Base-by-base conservation (phyloP, 64 coral and sea anemone species). In the Montipora cactus region DNA sequence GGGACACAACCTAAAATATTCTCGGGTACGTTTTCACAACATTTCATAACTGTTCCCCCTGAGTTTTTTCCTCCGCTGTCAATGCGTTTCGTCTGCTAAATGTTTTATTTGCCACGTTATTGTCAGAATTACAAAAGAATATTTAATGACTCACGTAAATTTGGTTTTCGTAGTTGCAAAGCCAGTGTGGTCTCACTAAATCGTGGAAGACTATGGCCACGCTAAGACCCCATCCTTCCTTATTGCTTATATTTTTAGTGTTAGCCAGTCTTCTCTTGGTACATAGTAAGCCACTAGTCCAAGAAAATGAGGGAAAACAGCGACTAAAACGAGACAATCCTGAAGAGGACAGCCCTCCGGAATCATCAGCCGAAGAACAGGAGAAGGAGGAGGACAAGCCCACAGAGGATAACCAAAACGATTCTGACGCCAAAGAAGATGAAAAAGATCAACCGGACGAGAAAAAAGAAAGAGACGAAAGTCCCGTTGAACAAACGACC, bases 91-190 rank as follows among this genome's bases (percentile, higher is more conserved):
- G 64, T 86, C 64, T 86, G 5, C n/a, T 86, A 50, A 93, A 96
- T 96, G 90, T 93, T 98, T 98, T 90, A 98, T 98, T 90, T 77
- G 96, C 87, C 96, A 95, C 96, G 90, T 98, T 81, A 74, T 89
- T 72, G 77, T 51, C 46, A 49, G 10, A 67, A 89, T 98, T 69
- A 98, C 89, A 93, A 95, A 95, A 98, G 94, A 98, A 98, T 98
- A 89, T 85, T 52, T 95, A 98, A 98, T 98, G 75, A 87, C 62
- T 98, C 79, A 95, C 78, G 90, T 95, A 95, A 98, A 74, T 47
- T 12, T 20, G 49, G 9, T n/a, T 70, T 83, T 52, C 57, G 78
- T 91, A 62, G 58, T 74, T 49, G 76, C 44, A 25, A 77, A 28
- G 64, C 67, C 85, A 95, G 20, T 77, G 90, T 59, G 49, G 73